phyloP scores from a whole-genome alignment of 2,797 vertebrate genomes.

The Champsocephalus gunnari region DNA sequence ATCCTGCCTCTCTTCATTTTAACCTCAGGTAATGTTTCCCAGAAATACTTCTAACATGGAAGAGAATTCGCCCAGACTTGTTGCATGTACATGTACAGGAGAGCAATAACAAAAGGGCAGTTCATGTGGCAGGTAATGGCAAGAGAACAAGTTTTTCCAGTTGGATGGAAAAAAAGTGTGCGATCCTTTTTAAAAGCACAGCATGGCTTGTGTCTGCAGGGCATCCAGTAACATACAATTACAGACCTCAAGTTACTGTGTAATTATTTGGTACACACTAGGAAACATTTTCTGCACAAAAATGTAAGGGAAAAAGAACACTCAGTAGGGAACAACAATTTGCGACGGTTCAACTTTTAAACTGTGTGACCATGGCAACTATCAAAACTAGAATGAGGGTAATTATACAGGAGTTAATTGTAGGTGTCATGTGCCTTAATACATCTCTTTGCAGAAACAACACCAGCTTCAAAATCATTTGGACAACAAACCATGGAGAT shows the following conservation, averaged over 20 bases:
- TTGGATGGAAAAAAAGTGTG: neutral
- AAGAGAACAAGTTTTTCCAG: constrained; percentile 31
- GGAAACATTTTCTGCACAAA: constrained; percentile 3
- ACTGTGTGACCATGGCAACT: constrained; percentile 22
- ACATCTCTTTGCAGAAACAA: neutral
- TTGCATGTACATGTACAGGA: neutral
- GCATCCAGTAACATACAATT: constrained; percentile 29
- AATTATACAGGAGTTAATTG: neutral
- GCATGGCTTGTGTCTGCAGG: neutral
- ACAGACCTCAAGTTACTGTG: constrained; percentile 34
- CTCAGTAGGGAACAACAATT: too few relatives aligned
- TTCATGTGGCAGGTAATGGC: neutral
- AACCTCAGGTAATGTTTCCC: constrained; percentile 20
- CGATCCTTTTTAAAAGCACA: constrained; percentile 20
- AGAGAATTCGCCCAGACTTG: constrained; percentile 18
- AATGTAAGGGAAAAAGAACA: constrained; percentile 5
- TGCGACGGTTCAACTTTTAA: neutral
- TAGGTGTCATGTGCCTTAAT: constrained; percentile 1
- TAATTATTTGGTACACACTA: constrained; percentile 29
- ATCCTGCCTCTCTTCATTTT: constrained; percentile 3
- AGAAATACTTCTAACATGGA: constrained; percentile 4
- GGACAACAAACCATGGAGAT: neutral
- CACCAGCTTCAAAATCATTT: neutral
- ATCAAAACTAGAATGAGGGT: neutral
- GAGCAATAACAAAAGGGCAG: neutral